Conservation (phyloP, 2,797 vertebrate genomes). For the Pseudochirops cupreus region DNA sequence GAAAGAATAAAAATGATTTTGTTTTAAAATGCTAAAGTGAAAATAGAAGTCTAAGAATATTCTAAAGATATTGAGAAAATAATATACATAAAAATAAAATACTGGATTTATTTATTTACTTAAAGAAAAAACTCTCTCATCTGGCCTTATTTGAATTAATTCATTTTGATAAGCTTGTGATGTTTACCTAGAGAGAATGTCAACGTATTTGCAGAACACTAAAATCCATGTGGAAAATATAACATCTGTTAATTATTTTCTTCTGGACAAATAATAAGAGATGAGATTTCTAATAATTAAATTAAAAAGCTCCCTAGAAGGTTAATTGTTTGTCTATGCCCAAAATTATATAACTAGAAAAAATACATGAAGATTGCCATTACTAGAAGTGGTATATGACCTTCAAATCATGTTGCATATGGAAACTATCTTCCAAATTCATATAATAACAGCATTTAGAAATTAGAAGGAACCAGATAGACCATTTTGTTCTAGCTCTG, state of each 20-base stretch:
- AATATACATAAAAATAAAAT: conserved; percentile 19
- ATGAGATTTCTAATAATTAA: conserved; percentile 80
- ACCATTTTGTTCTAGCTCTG: background rate
- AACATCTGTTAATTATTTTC: conserved; percentile 82
- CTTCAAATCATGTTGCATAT: conserved; percentile 43
- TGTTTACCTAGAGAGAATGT: conserved; percentile 79
- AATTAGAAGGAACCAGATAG: background rate
- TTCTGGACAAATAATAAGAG: conserved; percentile 79
- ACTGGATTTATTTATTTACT: conserved; percentile 28
- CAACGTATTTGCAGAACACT: conserved; percentile 75
- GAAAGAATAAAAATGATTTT: conserved; percentile 19
- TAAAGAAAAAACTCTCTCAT: conserved; percentile 51
- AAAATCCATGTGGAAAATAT: conserved; percentile 78
- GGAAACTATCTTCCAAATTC: background rate
- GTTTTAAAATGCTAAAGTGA: conserved; percentile 28
- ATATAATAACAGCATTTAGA: background rate
- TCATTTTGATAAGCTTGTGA: conserved; percentile 74
- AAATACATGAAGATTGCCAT: conserved; percentile 45
- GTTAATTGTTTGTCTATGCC: conserved; percentile 61
- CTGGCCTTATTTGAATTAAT: conserved; percentile 78
- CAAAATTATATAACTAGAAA: conserved; percentile 55
- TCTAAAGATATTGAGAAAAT: conserved; percentile 3
- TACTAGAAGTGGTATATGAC: background rate
- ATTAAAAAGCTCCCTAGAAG: conserved; percentile 74
- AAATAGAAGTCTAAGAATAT: conserved; percentile 13